Evolutionary conservation across 2,797 vertebrate genomes (phyloP).

Genomic region (Vultur gryphus): DNA sequence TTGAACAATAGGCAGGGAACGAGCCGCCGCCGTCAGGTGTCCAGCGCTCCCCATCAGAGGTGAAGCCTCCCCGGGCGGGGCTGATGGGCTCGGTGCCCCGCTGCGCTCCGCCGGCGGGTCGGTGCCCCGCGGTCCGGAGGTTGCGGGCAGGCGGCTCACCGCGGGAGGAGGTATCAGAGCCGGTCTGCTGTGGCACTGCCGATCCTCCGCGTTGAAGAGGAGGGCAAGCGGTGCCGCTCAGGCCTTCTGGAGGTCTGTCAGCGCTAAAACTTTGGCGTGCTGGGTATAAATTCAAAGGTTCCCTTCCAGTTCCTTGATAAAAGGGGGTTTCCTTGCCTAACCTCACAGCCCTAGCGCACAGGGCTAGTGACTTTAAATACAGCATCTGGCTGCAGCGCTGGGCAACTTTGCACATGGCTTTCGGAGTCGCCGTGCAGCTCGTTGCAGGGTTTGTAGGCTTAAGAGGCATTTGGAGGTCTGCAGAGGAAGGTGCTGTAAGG

Average conservation of each 20-base stretch:
- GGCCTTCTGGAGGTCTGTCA: neutral
- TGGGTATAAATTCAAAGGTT: neutral
- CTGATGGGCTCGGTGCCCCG: neutral
- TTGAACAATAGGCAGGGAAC: slow-evolving; percentile 13
- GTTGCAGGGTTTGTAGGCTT: neutral
- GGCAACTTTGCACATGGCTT: neutral
- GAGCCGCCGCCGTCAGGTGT: neutral
- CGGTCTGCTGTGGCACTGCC: neutral
- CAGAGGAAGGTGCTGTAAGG: neutral
- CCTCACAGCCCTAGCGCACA: neutral
- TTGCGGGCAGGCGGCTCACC: neutral
- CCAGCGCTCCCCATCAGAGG: neutral
- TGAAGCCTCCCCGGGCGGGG: neutral
- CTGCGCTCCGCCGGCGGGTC: neutral
- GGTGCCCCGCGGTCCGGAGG: neutral
- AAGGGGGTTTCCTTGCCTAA: neutral
- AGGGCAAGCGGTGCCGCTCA: neutral
- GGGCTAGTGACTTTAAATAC: neutral
- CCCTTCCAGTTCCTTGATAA: neutral
- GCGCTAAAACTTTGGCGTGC: neutral
- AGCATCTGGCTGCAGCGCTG: neutral
- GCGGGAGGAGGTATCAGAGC: neutral
- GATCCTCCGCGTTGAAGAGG: no score
- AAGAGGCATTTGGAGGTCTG: accelerated
- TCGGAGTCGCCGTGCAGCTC: neutral